Conservation (phyloP, 2,797 vertebrate genomes). For the Champsocephalus gunnari region DNA sequence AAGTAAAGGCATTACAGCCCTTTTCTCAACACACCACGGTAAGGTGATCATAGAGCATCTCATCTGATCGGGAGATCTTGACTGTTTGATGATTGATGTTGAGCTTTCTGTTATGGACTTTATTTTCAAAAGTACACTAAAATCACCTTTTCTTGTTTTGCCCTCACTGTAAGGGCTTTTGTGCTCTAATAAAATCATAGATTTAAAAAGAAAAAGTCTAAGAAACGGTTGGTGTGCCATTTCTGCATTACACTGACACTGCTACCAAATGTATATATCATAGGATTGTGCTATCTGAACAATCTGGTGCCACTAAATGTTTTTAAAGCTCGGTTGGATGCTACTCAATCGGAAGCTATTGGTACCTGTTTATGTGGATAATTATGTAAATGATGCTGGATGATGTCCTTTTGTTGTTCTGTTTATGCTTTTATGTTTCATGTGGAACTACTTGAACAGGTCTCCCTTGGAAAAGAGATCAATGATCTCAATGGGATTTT, state of each 20-base stretch:
- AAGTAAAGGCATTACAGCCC: constrained; percentile 22
- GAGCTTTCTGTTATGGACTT: background rate
- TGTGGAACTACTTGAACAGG: too few species aligned
- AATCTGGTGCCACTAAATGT: too few species aligned
- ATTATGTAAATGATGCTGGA: too few species aligned
- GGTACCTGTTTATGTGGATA: too few species aligned
- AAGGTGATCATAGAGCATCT: background rate
- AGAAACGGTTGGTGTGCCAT: background rate
- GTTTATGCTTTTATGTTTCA: too few species aligned
- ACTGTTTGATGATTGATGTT: background rate
- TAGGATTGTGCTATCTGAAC: background rate
- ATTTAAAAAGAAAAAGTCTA: background rate
- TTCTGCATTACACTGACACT: background rate
- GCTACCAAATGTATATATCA: background rate
- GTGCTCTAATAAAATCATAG: background rate
- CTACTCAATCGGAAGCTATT: too few species aligned
- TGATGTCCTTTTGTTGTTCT: too few species aligned
- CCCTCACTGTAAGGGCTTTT: background rate
- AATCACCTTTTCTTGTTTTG: background rate
- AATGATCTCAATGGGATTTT: too few species aligned
- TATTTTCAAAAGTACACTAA: background rate
- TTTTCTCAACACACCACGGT: constrained; percentile 14
- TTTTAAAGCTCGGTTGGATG: too few species aligned
- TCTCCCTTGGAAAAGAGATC: too few species aligned
- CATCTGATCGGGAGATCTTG: background rate